Evolutionary conservation across 2,888 invertebrate genomes (phyloP).

Genomic region (Pristionchus exspectatus): DNA sequence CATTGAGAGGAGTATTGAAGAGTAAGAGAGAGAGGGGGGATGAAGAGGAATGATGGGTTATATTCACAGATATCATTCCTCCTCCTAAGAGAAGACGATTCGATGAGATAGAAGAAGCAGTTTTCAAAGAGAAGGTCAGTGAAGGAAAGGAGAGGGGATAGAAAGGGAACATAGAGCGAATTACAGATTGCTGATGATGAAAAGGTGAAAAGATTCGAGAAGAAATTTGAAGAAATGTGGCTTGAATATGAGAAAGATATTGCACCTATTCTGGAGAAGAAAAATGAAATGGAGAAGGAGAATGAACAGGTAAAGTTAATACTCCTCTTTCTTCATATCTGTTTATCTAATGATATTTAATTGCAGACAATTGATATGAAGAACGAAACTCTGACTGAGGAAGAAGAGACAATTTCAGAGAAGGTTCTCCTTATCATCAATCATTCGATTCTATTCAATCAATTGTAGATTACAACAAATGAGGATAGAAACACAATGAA

Average conservation of each 20-base stretch:
- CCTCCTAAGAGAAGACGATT: slow-evolving; percentile 22
- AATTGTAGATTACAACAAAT: neutral
- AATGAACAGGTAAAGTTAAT: neutral
- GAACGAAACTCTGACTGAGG: neutral
- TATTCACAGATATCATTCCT: neutral
- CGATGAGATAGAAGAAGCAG: neutral
- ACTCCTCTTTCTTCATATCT: no score
- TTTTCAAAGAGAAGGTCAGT: slow-evolving; percentile 7
- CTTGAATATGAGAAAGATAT: slow-evolving; percentile 1
- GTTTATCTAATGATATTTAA: neutral
- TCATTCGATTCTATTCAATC: neutral
- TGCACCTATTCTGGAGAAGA: neutral
- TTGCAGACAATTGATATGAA: neutral
- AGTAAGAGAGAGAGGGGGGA: neutral
- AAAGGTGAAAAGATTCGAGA: neutral
- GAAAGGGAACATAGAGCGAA: neutral
- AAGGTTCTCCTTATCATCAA: neutral
- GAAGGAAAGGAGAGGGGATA: neutral
- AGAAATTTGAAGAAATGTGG: neutral
- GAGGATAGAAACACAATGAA: neutral
- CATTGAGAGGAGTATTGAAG: neutral
- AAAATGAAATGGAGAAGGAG: neutral
- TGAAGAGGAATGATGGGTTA: neutral
- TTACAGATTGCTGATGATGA: slow-evolving; percentile 3
- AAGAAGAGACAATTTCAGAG: neutral